Conservation (phyloP, 2,888 invertebrate genomes). For the Meghimatium bilineatum region DNA sequence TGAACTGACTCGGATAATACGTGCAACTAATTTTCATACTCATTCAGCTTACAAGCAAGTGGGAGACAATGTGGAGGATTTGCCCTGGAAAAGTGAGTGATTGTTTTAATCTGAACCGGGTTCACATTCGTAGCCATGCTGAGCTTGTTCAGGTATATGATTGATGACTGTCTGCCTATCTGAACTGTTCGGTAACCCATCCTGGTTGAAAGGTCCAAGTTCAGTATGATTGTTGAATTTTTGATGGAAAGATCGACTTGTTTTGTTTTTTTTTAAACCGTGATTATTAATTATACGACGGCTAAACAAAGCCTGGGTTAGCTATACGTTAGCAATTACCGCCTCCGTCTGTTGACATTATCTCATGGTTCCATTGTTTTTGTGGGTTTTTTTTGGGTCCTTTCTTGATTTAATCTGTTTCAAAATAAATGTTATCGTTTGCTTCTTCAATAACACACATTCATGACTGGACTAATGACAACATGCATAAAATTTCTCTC, state of each 20-base stretch:
- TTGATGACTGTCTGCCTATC: background rate
- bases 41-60: background rate
- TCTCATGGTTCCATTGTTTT: no score
- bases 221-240: constrained; percentile 16
- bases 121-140: background rate
- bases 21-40: background rate
- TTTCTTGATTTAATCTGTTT: no score
- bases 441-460: no score
- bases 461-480: no score
- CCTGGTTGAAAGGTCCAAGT: background rate
- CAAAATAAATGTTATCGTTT: no score
- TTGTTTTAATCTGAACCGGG: constrained; percentile 10
- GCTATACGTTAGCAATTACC: background rate
- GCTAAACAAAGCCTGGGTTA: constrained; percentile 29
- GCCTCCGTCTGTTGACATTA: background rate
- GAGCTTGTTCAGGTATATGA: constrained; percentile 29
- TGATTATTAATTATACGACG: constrained; percentile 30
- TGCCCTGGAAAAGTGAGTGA: constrained; percentile 9
- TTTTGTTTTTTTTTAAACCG: constrained; percentile 1
- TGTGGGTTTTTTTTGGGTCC: no score
- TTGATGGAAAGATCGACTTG: constrained; percentile 23
- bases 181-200: background rate
- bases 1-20: no score
- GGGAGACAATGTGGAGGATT: background rate
- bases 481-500: no score